Percentiles rank a stretch among this genome's conserved stretches.
Evolutionary conservation across 1,140 invertebrate genomes (phyloP).

Genomic region (Rhagoletis zephyria): DNA sequence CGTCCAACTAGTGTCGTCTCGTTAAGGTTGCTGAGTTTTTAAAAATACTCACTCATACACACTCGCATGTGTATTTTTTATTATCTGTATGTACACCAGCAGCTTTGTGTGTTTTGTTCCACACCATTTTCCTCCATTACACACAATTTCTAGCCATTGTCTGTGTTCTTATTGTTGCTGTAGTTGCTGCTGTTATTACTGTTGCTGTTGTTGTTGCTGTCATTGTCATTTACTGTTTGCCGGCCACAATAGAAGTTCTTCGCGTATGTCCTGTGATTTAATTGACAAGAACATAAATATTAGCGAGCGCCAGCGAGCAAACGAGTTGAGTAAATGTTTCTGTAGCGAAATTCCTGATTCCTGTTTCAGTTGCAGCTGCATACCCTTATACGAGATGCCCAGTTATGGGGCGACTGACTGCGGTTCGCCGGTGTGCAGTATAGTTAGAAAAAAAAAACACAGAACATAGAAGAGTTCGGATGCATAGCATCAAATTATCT

Average conservation of each 20-base stretch:
- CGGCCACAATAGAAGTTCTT: constrained; percentile 8
- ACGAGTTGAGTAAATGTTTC: constrained; percentile 22
- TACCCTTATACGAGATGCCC: no score
- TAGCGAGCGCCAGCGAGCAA: constrained; percentile 36
- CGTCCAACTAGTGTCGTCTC: constrained; percentile 45
- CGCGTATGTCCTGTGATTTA: constrained; percentile 53
- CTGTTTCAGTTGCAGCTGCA: background rate
- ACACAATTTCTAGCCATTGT: constrained; percentile 20
- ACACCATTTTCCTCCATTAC: constrained; percentile 1
- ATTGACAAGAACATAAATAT: constrained; percentile 56
- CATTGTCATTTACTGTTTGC: constrained; percentile 38
- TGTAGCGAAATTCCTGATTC: background rate
- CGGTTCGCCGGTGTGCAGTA: background rate
- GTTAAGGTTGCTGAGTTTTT: constrained; percentile 1
- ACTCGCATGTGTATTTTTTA: background rate
- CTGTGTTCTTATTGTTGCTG: background rate
- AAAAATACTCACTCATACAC: background rate
- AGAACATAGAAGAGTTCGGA: no score
- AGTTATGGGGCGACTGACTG: background rate
- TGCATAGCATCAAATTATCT: no score
- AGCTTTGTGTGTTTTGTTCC: constrained; percentile 7
- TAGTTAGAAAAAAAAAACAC: no score
- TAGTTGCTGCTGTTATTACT: background rate
- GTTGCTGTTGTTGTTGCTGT: background rate
- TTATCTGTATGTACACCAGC: background rate